Evolutionary conservation across 2,797 vertebrate genomes (phyloP).

Genomic region (Rhinogobio ventralis): DNA sequence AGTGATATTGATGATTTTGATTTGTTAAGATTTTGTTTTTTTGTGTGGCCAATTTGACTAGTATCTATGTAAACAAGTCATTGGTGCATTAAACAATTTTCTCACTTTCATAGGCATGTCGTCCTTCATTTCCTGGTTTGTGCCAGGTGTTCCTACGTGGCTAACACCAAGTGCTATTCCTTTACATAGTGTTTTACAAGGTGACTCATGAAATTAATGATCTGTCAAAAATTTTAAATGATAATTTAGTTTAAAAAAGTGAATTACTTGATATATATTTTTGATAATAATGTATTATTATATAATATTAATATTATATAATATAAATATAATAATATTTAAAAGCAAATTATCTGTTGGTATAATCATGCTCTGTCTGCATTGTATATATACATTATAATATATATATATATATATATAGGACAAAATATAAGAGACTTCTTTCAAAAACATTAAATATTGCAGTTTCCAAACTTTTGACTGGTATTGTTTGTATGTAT

Average conservation of each 20-base stretch:
- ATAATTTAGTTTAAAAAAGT: too few relatives aligned
- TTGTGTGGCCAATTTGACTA: background rate
- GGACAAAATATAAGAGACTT: too few relatives aligned
- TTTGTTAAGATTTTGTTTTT: background rate
- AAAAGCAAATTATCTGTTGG: background rate
- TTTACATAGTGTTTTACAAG: slow-evolving; percentile 78
- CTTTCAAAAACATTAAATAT: too few relatives aligned
- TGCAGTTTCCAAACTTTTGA: too few relatives aligned
- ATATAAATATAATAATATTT: background rate
- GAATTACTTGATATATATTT: background rate
- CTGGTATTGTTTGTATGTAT: too few relatives aligned
- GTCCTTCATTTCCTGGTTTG: slow-evolving; percentile 66
- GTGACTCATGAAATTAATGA: slow-evolving; percentile 63
- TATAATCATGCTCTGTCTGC: background rate
- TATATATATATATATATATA: too few relatives aligned
- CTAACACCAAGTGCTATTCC: slow-evolving; percentile 71
- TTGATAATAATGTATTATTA: background rate
- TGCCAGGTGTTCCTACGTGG: slow-evolving; percentile 76
- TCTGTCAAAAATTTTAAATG: background rate
- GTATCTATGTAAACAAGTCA: background rate
- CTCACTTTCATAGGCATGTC: slow-evolving; percentile 49
- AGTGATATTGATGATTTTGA: slow-evolving; percentile 1
- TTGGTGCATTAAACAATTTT: background rate
- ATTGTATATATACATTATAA: background rate
- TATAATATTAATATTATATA: too few relatives aligned